Percentiles rank a stretch among this genome's conserved stretches.
These are phyloP conservation scores for Neolamprologus ventralis DNA, from an alignment of 2,113 vertebrate species.

Conservation along the genomic window DNA sequence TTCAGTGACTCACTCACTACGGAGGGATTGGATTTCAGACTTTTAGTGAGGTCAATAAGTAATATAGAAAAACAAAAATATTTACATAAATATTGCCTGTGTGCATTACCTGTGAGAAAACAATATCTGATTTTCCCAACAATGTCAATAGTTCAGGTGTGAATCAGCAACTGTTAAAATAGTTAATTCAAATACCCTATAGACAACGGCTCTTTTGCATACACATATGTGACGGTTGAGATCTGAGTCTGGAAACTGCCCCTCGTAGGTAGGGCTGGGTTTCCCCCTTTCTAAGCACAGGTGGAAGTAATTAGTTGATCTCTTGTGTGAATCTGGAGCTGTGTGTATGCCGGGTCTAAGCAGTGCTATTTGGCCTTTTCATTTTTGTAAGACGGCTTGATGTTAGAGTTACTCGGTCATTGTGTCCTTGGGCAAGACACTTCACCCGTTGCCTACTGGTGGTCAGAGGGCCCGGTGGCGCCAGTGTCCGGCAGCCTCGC, in stretches of 20 bases:
- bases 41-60: not conserved
- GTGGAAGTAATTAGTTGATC: not conserved
- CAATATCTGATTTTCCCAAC: not conserved
- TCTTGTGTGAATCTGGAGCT: not conserved
- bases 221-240: not conserved
- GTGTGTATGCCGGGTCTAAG: not conserved
- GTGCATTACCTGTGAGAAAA: not conserved
- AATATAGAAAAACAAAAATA: not conserved
- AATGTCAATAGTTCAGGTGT: not conserved
- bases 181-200: not conserved
- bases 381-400: not conserved
- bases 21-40: not conserved
- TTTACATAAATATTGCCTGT: not conserved
- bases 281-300: fast-evolving
- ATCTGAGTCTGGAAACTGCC: not conserved
- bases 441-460: not conserved
- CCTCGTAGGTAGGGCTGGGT: fast-evolving
- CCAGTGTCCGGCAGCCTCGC: not conserved
- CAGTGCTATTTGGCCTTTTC: not conserved
- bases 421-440: not conserved
- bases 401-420: not conserved
- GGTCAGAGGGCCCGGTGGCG: not conserved
- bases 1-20: not conserved
- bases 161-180: not conserved
- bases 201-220: not conserved